A percentile compares a stretch with the other conserved stretches of the same genome.
phyloP scores from a whole-genome alignment of 2,888 invertebrate genomes.

The Nowickia ferox region DNA sequence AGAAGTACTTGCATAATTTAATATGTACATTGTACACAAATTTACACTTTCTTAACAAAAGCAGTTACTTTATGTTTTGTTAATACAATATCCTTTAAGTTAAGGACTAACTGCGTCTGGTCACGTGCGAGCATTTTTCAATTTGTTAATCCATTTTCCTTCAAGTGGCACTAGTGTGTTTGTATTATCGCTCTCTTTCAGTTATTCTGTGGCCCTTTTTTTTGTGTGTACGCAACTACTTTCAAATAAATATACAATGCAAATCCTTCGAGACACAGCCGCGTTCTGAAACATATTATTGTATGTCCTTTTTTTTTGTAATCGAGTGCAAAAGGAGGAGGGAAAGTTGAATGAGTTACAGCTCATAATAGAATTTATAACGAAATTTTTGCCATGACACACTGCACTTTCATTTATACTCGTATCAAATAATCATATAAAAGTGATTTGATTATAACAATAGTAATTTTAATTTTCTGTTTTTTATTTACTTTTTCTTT shows the following conservation, averaged over 20 bases:
- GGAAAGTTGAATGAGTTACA: constrained; percentile 16
- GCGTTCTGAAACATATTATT: constrained; percentile 4
- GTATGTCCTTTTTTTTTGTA: constrained; percentile 9
- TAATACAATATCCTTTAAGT: constrained; percentile 3
- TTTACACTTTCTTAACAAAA: constrained; percentile 31
- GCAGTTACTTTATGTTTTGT: constrained; percentile 9
- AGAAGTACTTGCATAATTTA: neutral
- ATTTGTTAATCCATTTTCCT: constrained; percentile 50
- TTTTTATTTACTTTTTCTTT: neutral
- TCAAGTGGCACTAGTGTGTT: constrained; percentile 27
- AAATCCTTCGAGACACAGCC: constrained; percentile 15
- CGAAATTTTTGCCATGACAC: constrained; percentile 10
- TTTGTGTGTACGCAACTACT: neutral
- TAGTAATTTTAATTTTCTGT: neutral
- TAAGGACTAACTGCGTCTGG: constrained; percentile 38
- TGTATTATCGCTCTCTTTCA: neutral
- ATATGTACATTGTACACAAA: constrained; percentile 43
- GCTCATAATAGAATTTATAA: constrained; percentile 48
- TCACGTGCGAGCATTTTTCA: constrained; percentile 66
- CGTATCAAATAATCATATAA: no score
- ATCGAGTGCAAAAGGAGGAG: neutral
- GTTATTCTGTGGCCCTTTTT: neutral
- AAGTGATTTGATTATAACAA: neutral
- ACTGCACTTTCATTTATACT: neutral
- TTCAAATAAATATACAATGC: constrained; percentile 20